Evolutionary conservation across 2,113 vertebrate species (phyloP), one percentile per base, ranked within the genome.

Genomic region (Buteo buteo): DNA sequence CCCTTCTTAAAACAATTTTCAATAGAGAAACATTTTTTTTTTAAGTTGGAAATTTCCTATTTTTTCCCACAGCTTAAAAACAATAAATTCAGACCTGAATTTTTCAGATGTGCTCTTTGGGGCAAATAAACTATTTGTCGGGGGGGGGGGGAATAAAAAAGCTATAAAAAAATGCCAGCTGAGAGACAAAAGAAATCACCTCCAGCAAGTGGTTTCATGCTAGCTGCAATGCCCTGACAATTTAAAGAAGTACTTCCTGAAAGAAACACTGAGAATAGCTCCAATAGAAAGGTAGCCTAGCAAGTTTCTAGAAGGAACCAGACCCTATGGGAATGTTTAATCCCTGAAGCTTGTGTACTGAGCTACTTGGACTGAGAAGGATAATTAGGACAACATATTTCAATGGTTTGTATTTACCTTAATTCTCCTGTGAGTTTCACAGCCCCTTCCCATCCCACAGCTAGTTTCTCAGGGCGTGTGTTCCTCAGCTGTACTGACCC

Each of bases 11-110:
- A 86, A 16, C 13, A 92, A 67, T 44, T 90, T 90, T 81, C 13
- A 58, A 77, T 49, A 62, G 5, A 80, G 31, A 72, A 79, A 61
- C 4, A n/a, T 0, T 26, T 16, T 79, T 61, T 84, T 55, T n/a
- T 5, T 10, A 40, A n/a, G 21, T 49, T 70, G 10, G 20, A 45
- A 70, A 26, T 13, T 16, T 44, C 3, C 1, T 4, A 1, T 3
- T 25, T 57, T 42, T 4, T 28, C 4, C 6, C 11, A 8, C 6
- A 86, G 8, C 16, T 67, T 72, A 77, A 66, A 61, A 15, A 61
- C 16, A 50, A 47, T 32, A 74, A 86, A 57, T 80, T 55, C 34
- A 59, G 26, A 11, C 57, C 28, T 74, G n/a, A 85, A 76, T 73
- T 71, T 90, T 36, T 76, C 49, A 77, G 31, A 42, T 25, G 10